Evolutionary conservation across 2,888 invertebrate species (phyloP).

Genomic region (Hirtodrosophila histrioides): DNA sequence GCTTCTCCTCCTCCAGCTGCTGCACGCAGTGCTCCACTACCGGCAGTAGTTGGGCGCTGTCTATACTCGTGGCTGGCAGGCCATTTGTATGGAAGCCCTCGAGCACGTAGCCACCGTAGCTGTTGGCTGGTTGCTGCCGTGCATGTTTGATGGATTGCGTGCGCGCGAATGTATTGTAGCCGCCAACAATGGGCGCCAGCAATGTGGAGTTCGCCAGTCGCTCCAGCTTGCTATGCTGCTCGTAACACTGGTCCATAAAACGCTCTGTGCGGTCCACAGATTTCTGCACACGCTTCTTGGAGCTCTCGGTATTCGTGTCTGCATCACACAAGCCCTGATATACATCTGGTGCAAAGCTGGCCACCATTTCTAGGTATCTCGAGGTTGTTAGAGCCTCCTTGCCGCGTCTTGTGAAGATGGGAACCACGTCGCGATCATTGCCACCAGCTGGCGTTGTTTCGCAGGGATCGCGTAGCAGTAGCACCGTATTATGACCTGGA

Average conservation of each 20-base stretch:
- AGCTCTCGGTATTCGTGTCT: conserved; percentile 85
- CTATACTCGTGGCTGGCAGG: conserved; percentile 85
- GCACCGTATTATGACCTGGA: conserved; percentile 85
- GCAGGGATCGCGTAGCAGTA: conserved; percentile 87
- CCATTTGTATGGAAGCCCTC: conserved; percentile 93
- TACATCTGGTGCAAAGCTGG: conserved; percentile 91
- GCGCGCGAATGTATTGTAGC: conserved; percentile 88
- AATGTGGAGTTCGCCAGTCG: conserved; percentile 84
- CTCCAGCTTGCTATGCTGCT: conserved; percentile 87
- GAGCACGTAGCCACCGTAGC: conserved; percentile 90
- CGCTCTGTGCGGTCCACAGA: conserved; percentile 88
- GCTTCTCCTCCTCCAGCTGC: conserved; percentile 84
- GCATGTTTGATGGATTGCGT: conserved; percentile 87
- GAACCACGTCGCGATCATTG: conserved; percentile 89
- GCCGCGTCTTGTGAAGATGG: conserved; percentile 92
- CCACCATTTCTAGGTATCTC: conserved; percentile 91
- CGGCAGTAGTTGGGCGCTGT: conserved; percentile 86
- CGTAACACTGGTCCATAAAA: conserved; percentile 89
- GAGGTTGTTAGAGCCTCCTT: conserved; percentile 88
- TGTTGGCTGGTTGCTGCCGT: conserved; percentile 84
- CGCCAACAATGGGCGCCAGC: conserved; percentile 87
- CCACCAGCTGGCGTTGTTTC: conserved; percentile 88
- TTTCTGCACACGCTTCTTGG: conserved; percentile 89
- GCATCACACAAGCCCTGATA: conserved; percentile 92
- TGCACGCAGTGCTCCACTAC: conserved; percentile 87